These are phyloP conservation scores for Phalacrocorax pelagicus DNA, from an alignment of 2,113 vertebrate species.

Conservation along the genomic window DNA sequence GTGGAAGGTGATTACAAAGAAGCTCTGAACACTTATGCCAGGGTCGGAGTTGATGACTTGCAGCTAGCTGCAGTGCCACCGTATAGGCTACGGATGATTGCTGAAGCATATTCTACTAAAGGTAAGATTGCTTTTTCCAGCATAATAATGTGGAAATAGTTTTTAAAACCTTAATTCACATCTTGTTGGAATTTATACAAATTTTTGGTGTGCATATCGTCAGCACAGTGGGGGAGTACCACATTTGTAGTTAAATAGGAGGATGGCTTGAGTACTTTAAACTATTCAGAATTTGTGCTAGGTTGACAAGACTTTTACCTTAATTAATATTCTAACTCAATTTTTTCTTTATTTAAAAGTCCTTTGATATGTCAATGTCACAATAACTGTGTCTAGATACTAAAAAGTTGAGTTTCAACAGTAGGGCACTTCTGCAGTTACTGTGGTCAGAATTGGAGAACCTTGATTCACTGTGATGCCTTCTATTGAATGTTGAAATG, in stretches of 20 bases:
- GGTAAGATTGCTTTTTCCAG: slow-evolving; percentile 70
- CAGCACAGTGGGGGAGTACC: neutral
- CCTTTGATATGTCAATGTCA: neutral
- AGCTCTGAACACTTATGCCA: slow-evolving; percentile 84
- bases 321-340: neutral
- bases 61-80: slow-evolving; percentile 85
- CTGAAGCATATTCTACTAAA: slow-evolving; percentile 94
- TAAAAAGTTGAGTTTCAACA: neutral
- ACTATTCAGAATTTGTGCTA: neutral
- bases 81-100: slow-evolving; percentile 91
- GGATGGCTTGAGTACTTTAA: neutral
- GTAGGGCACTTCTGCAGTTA: neutral
- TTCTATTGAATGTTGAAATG: neutral
- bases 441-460: neutral
- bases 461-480: neutral
- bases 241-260: neutral
- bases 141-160: neutral
- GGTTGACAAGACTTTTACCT: neutral
- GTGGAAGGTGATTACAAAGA: slow-evolving; percentile 92
- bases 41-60: slow-evolving; percentile 87
- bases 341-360: neutral
- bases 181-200: neutral
- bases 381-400: neutral
- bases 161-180: neutral
- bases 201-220: neutral